Evolutionary conservation across 2,888 invertebrate genomes (phyloP).

Genomic region (Clanis bilineata): DNA sequence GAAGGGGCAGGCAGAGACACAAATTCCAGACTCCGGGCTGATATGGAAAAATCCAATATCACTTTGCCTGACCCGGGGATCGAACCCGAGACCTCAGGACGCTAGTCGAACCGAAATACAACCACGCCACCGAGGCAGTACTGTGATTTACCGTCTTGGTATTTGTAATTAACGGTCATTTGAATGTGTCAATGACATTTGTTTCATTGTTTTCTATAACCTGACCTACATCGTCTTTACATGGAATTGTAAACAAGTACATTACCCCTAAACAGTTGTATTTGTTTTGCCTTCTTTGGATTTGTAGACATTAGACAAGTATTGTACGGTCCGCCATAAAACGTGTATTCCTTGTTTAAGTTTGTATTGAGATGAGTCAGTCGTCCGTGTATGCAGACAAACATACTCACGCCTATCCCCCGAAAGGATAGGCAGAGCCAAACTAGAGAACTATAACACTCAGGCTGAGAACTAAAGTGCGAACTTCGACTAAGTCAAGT

Average conservation of each 20-base stretch:
- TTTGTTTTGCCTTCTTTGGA: background rate
- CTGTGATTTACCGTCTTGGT: background rate
- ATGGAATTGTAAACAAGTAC: background rate
- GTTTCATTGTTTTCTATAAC: background rate
- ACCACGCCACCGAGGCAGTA: no score
- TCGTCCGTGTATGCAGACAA: background rate
- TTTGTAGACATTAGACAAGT: background rate
- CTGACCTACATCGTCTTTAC: background rate
- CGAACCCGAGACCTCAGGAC: no score
- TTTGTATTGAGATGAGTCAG: slow-evolving; percentile 1
- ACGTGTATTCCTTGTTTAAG: background rate
- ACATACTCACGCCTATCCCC: no score
- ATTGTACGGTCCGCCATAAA: background rate
- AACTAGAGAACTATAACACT: no score
- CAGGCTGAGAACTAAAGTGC: no score
- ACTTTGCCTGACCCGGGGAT: no score
- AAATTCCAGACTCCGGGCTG: no score
- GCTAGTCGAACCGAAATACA: no score
- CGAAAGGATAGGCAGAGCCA: no score
- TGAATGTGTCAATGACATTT: background rate
- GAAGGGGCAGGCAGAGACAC: no score
- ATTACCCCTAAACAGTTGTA: background rate
- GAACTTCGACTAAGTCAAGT: no score
- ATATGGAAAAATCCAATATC: no score
- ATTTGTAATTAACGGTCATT: background rate